Evolutionary conservation across 2,888 invertebrate species (phyloP), one percentile per base, ranked within the genome.

Genomic region (Onthophagus sagittarius): DNA sequence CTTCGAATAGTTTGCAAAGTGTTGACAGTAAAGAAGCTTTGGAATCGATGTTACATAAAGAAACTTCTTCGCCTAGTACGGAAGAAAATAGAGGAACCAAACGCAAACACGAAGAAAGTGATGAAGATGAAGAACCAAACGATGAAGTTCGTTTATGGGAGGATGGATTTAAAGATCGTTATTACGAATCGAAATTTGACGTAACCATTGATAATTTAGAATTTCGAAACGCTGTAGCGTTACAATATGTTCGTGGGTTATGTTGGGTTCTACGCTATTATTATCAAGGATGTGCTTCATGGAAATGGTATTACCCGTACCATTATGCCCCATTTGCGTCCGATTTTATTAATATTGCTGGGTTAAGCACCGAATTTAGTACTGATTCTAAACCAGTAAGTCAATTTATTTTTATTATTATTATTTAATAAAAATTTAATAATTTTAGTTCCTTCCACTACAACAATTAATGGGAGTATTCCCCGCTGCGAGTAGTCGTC

Each of bases 281-380:
- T 87, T 99, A 99, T 87, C 99, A 99, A 90, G 99, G 99, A 71
- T 99, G 99, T 87, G 95, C 97, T 53, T 97, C 96, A 14, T 99
- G 99, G 99, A 96, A 98, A 86, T 99, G 99, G 99, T 99, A 98
- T 87, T 99, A 97, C 86, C 99, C 99, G 0, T 99, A 97, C 86
- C 99, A 99, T 87, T 99, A 99, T 88, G 99, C 99, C 14, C 99
- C 99, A 5, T 99, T 99, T 87, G 99, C 99, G 2, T 98, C 98
- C 0, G 99, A 99, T 88, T 99, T 99, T 87, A 90, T 95, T 75
- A 95, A 97, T 83, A 93, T 99, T 73, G 90, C 91, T 72, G 94
- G 94, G 0, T 87, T 97, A 0, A 92, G 94, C 67, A 94, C 95
- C 0, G 90, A 92, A 83, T 99, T 99, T 85, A 95, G 95, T 83